Evolutionary conservation across 2,797 vertebrate genomes (phyloP).

Genomic region (Gallinago solitaria): DNA sequence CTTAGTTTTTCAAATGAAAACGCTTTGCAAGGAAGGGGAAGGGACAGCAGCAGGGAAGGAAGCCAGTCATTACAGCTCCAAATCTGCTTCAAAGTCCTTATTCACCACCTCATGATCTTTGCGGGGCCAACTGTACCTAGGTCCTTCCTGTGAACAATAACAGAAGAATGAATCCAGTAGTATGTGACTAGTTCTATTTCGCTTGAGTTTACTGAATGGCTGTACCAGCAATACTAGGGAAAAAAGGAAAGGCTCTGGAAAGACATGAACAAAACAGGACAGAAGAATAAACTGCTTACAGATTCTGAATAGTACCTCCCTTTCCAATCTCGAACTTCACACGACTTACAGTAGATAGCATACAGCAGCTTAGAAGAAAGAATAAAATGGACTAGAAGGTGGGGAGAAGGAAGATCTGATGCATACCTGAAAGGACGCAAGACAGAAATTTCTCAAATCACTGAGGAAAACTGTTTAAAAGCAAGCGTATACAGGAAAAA

Average conservation of each 20-base stretch:
- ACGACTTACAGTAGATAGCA: not conserved
- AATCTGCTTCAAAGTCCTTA: constrained; percentile 38
- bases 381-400: not conserved
- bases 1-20: constrained; percentile 64
- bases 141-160: constrained; percentile 18
- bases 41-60: constrained; percentile 67
- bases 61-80: constrained; percentile 44
- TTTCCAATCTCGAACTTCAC: not conserved
- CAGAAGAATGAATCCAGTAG: not conserved
- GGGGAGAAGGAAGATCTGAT: not conserved
- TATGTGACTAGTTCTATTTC: not conserved
- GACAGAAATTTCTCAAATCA: not conserved
- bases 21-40: constrained; percentile 54
- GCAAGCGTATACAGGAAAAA: not conserved
- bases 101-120: constrained; percentile 26
- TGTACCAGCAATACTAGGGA: not conserved
- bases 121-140: not conserved
- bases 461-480: not conserved
- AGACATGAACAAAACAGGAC: not conserved
- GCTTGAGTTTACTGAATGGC: not conserved
- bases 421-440: not conserved
- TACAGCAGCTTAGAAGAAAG: not conserved
- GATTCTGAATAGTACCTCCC: not conserved
- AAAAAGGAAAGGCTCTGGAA: not conserved
- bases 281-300: not conserved